These are phyloP conservation scores for Ernsta delagoae DNA, from an alignment of 2,888 invertebrate species.

Conservation along the genomic window DNA sequence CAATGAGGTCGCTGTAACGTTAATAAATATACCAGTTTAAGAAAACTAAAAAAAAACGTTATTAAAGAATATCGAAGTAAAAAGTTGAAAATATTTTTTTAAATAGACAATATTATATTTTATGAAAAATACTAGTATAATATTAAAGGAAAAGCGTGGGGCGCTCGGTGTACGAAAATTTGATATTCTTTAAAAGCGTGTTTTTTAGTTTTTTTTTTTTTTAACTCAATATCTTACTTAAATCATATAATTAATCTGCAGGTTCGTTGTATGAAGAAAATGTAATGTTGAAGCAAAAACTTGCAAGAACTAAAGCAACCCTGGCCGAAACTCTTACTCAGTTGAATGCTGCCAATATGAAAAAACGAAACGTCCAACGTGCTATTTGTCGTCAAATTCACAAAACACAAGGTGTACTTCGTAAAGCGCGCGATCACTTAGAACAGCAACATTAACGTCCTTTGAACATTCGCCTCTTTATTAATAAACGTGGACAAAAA, in stretches of 20 bases:
- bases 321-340: slow-evolving; percentile 91
- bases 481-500: too few species aligned
- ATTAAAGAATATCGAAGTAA: too few species aligned
- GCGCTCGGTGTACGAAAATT: too few species aligned
- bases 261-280: slow-evolving; percentile 86
- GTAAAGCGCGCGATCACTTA: slow-evolving; percentile 90
- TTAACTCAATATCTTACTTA: background rate
- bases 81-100: too few species aligned
- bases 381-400: slow-evolving; percentile 93
- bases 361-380: slow-evolving; percentile 92
- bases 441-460: slow-evolving; percentile 63
- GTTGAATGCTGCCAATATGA: slow-evolving; percentile 90
- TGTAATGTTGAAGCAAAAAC: slow-evolving; percentile 87
- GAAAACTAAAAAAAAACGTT: too few species aligned
- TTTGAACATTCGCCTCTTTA: background rate
- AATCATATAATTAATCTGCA: slow-evolving; percentile 48
- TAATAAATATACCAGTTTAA: too few species aligned
- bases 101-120: too few species aligned
- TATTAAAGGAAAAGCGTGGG: too few species aligned
- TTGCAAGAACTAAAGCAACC: slow-evolving; percentile 89
- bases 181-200: too few species aligned
- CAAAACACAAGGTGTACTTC: slow-evolving; percentile 91
- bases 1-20: background rate
- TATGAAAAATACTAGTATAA: too few species aligned
- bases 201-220: too few species aligned